phyloP scores from a whole-genome alignment of 2,113 vertebrate genomes.

The Bucco capensis region DNA sequence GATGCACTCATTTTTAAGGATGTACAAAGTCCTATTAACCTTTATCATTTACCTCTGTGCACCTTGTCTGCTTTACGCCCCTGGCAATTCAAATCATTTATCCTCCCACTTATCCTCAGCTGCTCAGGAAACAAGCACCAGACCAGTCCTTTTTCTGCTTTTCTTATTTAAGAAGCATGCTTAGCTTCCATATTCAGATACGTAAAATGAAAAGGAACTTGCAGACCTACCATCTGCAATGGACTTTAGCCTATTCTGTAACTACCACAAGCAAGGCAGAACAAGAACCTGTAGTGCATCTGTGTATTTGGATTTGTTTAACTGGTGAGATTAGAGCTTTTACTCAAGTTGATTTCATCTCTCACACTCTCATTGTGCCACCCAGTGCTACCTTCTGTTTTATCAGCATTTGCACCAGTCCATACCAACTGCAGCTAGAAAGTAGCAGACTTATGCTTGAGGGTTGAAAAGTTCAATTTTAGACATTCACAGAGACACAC shows the following conservation, averaged over 20 bases:
- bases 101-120: neutral
- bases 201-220: neutral
- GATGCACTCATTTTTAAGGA: neutral
- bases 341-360: neutral
- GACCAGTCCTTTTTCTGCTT: neutral
- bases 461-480: neutral
- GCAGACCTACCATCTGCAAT: neutral
- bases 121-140: neutral
- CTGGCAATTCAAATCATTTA: neutral
- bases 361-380: neutral
- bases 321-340: neutral
- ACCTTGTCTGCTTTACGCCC: neutral
- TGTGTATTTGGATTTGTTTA: neutral
- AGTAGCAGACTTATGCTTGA: neutral
- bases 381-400: neutral
- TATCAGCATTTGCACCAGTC: neutral
- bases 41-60: neutral
- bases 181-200: neutral
- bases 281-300: neutral
- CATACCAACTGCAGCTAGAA: neutral
- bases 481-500: neutral
- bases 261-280: neutral
- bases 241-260: neutral
- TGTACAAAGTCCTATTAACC: neutral
- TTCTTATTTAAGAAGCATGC: neutral